phyloP scores from a whole-genome alignment of 2,113 vertebrate species.

The Addax nasomaculatus region DNA sequence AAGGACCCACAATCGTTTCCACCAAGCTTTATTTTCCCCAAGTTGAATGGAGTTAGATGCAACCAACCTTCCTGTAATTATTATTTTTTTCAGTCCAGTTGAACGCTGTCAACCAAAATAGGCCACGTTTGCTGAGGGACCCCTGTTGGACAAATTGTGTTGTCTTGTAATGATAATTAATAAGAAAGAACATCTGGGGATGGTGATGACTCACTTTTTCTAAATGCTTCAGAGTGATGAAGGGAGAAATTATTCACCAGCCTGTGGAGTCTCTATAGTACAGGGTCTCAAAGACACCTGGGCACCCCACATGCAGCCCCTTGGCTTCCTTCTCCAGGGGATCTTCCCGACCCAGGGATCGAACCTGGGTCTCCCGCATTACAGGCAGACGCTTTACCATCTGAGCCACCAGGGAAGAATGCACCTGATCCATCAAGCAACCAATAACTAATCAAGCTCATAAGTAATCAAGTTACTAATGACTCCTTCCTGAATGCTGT shows the following conservation, averaged over 20 bases:
- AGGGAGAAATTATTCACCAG: neutral
- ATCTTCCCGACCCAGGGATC: no score
- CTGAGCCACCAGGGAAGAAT: no score
- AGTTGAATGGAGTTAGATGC: neutral
- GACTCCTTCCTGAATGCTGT: neutral
- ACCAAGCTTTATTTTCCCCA: neutral
- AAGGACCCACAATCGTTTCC: neutral
- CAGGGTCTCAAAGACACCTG: neutral
- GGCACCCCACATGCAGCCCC: neutral
- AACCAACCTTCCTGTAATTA: neutral
- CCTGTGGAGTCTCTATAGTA: neutral
- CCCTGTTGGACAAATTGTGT: neutral
- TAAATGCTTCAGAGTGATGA: constrained; percentile 20
- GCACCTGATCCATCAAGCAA: neutral
- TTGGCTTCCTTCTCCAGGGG: no score
- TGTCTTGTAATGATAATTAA: constrained; percentile 20
- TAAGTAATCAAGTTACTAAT: neutral
- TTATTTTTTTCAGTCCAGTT: neutral
- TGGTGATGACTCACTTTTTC: constrained; percentile 4
- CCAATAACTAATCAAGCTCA: neutral
- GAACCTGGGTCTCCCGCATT: no score
- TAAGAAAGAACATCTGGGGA: constrained; percentile 51
- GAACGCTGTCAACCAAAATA: constrained; percentile 10
- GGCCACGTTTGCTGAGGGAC: neutral
- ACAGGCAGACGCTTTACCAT: no score